Evolutionary conservation across 2,113 vertebrate species (phyloP).

Genomic region (Erpornis zantholeuca): DNA sequence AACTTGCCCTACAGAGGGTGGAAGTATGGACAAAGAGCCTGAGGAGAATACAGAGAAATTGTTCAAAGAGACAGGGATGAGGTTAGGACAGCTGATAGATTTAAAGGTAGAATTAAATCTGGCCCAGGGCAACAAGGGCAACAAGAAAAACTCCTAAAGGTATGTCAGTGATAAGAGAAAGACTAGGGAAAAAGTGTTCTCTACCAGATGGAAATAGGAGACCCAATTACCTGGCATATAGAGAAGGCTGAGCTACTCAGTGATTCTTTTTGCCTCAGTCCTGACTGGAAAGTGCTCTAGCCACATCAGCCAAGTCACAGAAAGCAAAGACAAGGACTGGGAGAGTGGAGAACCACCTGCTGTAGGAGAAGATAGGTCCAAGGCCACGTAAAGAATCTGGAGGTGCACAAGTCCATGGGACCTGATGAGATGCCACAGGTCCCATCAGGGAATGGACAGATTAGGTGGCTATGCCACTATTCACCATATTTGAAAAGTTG

Average conservation of each 20-base stretch:
- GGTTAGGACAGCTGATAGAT: neutral
- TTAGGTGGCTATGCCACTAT: neutral
- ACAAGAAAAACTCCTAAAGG: neutral
- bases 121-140: neutral
- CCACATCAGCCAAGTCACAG: neutral
- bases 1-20: accelerated
- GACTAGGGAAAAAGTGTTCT: neutral
- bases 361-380: neutral
- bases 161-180: neutral
- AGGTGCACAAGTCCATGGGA: neutral
- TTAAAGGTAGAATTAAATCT: neutral
- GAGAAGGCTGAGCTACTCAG: neutral
- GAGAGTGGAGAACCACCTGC: neutral
- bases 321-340: neutral
- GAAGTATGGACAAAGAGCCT: neutral
- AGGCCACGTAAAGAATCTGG: neutral
- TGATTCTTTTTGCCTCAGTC: neutral
- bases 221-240: neutral
- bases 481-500: neutral
- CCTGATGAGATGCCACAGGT: neutral
- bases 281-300: neutral
- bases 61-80: neutral
- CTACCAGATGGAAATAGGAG: neutral
- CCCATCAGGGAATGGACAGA: neutral
- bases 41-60: neutral